phyloP scores from a whole-genome alignment of 2,888 invertebrate species.

The Sepioteuthis lessoniana region DNA sequence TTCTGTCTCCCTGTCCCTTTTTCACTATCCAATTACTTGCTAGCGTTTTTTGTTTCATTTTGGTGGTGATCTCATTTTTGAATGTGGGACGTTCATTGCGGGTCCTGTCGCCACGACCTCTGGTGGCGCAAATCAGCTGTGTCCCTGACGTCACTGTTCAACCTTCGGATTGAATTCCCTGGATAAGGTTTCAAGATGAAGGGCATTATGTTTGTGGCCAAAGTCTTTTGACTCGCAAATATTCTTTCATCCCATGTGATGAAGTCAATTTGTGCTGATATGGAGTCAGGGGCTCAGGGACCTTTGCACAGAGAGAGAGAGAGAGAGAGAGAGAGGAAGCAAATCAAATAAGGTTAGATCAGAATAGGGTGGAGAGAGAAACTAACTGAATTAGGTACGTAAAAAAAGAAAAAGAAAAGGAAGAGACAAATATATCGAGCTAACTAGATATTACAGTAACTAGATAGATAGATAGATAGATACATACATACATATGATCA shows the following conservation, averaged over 20 bases:
- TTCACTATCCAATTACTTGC: neutral
- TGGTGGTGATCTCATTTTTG: conserved; percentile 12
- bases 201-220: neutral
- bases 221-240: neutral
- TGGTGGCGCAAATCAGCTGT: neutral
- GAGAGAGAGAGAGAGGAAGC: neutral
- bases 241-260: neutral
- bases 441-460: neutral
- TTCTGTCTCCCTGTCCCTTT: neutral
- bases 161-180: neutral
- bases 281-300: neutral
- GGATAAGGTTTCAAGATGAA: neutral
- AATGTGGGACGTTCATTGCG: neutral
- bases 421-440: neutral
- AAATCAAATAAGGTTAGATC: neutral
- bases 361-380: neutral
- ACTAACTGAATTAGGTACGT: neutral
- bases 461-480: too few relatives aligned
- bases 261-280: neutral
- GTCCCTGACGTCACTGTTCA: neutral
- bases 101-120: neutral
- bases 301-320: neutral
- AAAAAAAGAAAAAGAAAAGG: too few relatives aligned
- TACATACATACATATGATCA: too few relatives aligned
- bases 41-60: neutral